These are phyloP conservation scores for Ciconia stormi DNA, from an alignment of 2,113 vertebrate species.

Conservation along the genomic window DNA sequence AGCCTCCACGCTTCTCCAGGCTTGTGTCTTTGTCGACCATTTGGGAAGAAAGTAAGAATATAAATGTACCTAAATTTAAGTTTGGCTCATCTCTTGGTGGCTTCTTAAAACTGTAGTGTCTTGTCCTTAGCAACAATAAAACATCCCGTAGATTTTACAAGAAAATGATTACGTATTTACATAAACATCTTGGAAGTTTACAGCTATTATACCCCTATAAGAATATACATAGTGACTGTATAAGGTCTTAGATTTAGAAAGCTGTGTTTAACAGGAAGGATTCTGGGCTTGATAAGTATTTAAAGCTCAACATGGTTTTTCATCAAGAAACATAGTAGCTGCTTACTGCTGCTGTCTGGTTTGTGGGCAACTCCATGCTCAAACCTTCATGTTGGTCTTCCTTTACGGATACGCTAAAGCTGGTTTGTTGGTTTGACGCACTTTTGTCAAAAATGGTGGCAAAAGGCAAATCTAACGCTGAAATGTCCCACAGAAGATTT, in stretches of 20 bases:
- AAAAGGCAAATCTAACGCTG: neutral
- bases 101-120: neutral
- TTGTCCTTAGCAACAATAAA: neutral
- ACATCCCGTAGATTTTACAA: neutral
- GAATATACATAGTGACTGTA: rapidly evolving
- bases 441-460: neutral
- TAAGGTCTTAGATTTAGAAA: neutral
- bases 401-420: neutral
- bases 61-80: neutral
- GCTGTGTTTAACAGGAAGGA: neutral
- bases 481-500: neutral
- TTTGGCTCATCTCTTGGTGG: neutral
- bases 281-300: neutral
- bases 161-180: neutral
- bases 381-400: neutral
- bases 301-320: neutral
- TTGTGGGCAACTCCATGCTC: neutral
- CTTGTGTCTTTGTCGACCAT: neutral
- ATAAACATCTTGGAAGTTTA: neutral
- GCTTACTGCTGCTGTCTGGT: neutral
- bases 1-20: neutral
- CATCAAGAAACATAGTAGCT: neutral
- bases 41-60: neutral
- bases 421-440: neutral
- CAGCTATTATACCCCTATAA: neutral